These are phyloP conservation scores for Elysia crispata DNA, from an alignment of 2,888 invertebrate genomes.

Conservation along the genomic window DNA sequence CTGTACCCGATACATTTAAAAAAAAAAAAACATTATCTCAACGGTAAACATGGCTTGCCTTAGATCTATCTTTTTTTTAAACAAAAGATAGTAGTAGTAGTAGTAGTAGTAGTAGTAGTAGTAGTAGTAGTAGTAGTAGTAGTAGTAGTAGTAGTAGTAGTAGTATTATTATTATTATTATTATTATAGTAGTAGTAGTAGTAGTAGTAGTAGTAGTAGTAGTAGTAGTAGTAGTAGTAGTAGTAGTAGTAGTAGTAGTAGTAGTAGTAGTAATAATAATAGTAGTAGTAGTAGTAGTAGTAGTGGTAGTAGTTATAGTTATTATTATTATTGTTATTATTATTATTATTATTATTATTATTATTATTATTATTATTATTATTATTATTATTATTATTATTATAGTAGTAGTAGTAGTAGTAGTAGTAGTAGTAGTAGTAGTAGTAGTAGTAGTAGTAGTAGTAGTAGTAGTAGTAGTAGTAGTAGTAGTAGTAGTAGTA, in stretches of 20 bases:
- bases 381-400: conserved; percentile 9
- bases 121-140: conserved; percentile 20
- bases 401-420: no score
- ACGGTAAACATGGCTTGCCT: no score
- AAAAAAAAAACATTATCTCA: no score
- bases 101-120: background rate
- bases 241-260: conserved; percentile 36
- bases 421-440: conserved; percentile 32
- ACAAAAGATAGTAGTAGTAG: no score
- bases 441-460: conserved; percentile 32
- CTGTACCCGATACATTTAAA: no score
- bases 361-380: conserved; percentile 5
- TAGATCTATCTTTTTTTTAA: no score
- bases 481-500: conserved; percentile 35
- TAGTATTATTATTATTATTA: no score
- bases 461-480: conserved; percentile 35
- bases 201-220: conserved; percentile 31
- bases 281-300: conserved; percentile 37
- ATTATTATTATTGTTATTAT: conserved; percentile 24
- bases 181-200: conserved; percentile 12
- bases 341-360: conserved; percentile 10
- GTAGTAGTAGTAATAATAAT: conserved; percentile 34
- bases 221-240: conserved; percentile 18
- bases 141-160: conserved; percentile 12
- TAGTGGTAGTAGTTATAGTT: conserved; percentile 35